phyloP scores from a whole-genome alignment of 2,888 invertebrate species.

The Nesidiocoris tenuis region DNA sequence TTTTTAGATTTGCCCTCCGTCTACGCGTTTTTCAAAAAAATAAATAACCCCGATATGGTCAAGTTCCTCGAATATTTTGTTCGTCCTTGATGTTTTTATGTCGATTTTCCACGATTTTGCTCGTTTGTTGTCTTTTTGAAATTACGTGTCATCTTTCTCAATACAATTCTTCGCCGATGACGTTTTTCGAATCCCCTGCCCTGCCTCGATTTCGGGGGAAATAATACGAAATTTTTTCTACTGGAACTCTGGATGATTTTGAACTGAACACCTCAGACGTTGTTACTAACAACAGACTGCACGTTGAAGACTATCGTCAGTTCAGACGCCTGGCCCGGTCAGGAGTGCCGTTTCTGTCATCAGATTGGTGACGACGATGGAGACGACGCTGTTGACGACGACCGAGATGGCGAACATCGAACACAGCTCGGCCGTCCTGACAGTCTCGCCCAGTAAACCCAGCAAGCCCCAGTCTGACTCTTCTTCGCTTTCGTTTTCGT shows the following conservation, averaged over 20 bases:
- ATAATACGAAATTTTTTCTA: neutral
- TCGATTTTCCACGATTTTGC: no score
- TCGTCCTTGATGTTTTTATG: no score
- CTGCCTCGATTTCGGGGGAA: no score
- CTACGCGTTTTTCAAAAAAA: conserved; percentile 8
- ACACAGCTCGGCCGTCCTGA: conserved; percentile 37
- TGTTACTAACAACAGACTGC: neutral
- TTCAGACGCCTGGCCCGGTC: conserved; percentile 22
- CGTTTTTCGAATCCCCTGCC: no score
- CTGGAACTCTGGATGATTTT: neutral
- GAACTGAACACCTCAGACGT: neutral
- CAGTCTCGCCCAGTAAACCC: conserved; percentile 33
- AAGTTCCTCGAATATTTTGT: neutral
- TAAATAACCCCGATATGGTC: neutral
- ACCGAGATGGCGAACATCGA: conserved; percentile 30
- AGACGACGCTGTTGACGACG: conserved; percentile 41
- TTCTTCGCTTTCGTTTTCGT: conserved; percentile 13
- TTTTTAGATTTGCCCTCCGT: conserved; percentile 17
- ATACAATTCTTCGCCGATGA: no score
- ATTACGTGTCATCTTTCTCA: no score
- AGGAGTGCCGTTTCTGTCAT: conserved; percentile 44
- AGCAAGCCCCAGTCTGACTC: conserved; percentile 3
- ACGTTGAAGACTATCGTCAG: neutral
- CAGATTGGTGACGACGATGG: conserved; percentile 36
- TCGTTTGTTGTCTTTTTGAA: no score